Conservation (phyloP, 2,888 invertebrate genomes). For the Callosobruchus maculatus region DNA sequence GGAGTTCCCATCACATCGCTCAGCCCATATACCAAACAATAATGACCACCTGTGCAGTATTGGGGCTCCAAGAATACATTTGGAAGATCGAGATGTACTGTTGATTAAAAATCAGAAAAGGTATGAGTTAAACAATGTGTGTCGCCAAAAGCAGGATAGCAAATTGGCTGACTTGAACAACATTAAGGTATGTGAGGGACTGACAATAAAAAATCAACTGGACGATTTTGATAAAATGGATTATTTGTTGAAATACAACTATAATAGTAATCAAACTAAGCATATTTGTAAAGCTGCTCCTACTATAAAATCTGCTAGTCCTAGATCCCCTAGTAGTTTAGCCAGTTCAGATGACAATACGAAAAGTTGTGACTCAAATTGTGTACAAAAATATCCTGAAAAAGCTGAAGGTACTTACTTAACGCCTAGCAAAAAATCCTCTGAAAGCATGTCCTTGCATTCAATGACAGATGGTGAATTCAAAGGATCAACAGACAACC, state of each 20-base stretch:
- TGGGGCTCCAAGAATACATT: constrained; percentile 36
- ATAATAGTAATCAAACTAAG: constrained; percentile 38
- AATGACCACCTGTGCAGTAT: constrained; percentile 41
- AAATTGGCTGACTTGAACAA: constrained; percentile 36
- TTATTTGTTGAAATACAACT: constrained; percentile 28
- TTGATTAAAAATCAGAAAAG: constrained; percentile 27
- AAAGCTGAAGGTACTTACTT: constrained; percentile 43
- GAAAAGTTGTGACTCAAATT: constrained; percentile 21
- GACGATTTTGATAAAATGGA: constrained; percentile 25
- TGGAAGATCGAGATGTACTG: constrained; percentile 35
- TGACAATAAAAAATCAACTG: constrained; percentile 31
- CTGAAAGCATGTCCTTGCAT: constrained; percentile 32
- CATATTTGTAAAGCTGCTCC: constrained; percentile 66
- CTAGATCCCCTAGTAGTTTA: constrained; percentile 21
- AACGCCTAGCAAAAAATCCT: constrained; percentile 29
- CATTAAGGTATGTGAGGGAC: constrained; percentile 39
- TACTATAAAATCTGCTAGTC: constrained; percentile 27
- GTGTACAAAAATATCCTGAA: constrained; percentile 33
- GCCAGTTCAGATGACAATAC: constrained; percentile 34
- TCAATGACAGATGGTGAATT: constrained; percentile 31
- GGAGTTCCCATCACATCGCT: constrained; percentile 60
- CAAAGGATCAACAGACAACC: constrained; percentile 52
- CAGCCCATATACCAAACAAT: constrained; percentile 27
- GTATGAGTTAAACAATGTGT: constrained; percentile 21
- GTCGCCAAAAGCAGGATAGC: constrained; percentile 12